Evolutionary conservation across 2,888 invertebrate species (phyloP).

Genomic region (Frankliniella fusca): DNA sequence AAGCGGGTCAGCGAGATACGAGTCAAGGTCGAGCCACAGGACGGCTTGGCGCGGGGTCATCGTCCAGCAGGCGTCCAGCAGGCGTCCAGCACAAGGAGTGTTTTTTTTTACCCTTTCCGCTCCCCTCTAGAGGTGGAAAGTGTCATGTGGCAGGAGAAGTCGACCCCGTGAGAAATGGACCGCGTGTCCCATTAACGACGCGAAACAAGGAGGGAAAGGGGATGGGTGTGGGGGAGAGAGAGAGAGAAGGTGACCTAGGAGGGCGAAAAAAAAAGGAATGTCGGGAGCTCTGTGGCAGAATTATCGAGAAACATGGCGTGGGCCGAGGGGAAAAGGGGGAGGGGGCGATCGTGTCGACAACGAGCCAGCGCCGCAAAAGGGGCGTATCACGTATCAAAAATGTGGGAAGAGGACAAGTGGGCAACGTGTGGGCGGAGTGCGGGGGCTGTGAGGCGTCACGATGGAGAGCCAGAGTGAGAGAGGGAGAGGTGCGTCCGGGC

Average conservation of each 20-base stretch:
- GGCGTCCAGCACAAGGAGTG: too few species aligned
- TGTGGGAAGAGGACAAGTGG: slow-evolving; percentile 19
- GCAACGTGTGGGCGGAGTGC: neutral
- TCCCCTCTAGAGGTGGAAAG: too few species aligned
- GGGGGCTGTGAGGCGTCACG: neutral
- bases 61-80: neutral
- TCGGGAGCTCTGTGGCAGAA: neutral
- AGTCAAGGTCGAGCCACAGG: neutral
- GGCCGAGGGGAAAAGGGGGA: neutral
- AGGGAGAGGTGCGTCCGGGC: neutral
- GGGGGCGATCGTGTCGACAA: neutral
- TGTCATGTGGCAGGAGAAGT: neutral
- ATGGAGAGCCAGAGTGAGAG: neutral
- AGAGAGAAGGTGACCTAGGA: neutral
- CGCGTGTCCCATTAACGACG: neutral
- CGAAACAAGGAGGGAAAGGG: too few species aligned
- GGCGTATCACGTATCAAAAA: slow-evolving; percentile 22
- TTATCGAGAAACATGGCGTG: neutral
- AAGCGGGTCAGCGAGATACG: neutral
- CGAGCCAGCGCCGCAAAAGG: neutral
- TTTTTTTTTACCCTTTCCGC: neutral
- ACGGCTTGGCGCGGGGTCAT: neutral
- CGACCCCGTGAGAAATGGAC: neutral
- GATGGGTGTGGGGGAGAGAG: too few species aligned
- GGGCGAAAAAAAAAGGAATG: neutral